A percentile compares a stretch with the other conserved stretches of the same genome.
These are phyloP conservation scores for Gerris buenoi DNA, from an alignment of 1,140 invertebrate species.

Conservation along the genomic window DNA sequence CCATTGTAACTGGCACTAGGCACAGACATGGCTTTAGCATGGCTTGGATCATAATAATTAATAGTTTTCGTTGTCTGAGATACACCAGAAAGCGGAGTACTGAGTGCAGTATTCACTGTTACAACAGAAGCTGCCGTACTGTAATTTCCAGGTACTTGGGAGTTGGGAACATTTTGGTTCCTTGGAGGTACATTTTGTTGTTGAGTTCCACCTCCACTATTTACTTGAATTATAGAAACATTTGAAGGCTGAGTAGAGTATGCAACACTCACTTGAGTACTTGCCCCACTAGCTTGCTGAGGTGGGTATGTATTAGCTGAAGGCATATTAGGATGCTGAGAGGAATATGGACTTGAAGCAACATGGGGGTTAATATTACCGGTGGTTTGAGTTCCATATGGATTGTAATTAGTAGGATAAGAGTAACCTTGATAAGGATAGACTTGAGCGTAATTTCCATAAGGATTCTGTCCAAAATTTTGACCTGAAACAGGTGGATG, in stretches of 20 bases:
- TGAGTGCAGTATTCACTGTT: not conserved
- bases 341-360: not conserved
- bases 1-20: not conserved
- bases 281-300: not conserved
- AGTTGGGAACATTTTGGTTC: not conserved
- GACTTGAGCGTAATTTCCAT: not conserved
- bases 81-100: not conserved
- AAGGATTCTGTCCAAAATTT: not conserved
- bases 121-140: no score
- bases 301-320: not conserved
- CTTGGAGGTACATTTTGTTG: not conserved
- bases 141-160: not conserved
- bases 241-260: not conserved
- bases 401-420: not conserved
- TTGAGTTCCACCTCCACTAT: not conserved
- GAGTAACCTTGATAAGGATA: not conserved
- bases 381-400: not conserved
- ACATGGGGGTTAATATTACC: not conserved
- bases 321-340: not conserved
- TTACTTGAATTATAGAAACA: not conserved
- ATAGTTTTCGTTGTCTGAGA: not conserved
- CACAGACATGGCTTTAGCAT: not conserved
- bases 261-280: not conserved
- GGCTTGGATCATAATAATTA: not conserved
- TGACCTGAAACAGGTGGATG: not conserved